Base-by-base conservation (phyloP, 2,888 invertebrate species). In the Perithous albicinctus region DNA sequence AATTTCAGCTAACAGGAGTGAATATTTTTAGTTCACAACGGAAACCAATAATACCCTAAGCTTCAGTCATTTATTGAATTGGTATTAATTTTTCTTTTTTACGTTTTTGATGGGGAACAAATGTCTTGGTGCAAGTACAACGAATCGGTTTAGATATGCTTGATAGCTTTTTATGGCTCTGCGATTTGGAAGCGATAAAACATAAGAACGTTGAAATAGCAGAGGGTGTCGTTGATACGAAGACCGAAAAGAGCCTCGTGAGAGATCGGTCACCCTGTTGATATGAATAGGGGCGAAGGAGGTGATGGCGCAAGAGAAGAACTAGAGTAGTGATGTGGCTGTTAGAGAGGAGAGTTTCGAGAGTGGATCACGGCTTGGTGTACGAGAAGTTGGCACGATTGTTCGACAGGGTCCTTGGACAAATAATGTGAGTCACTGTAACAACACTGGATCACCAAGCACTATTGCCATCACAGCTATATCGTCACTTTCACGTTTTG, bases 351-450 rank as follows among this genome's bases (percentile, higher is more conserved):
- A 69, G 46, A 75, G 72, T 74, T 76, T 76, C 61, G 66, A 78
- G 82, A 67, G 76, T 76, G 54, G 66, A 78, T 72, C 82, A 63
- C 56, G 64, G n/a, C 38, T 78, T 66, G 75, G 75, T 74, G 78
- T 61, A 67, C 59, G 74, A 74, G 20, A 64, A 78, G 70, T 78
- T 78, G 78, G 67, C 75, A 75, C 70, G 82, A 82, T 82, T 75
- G 75, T 76, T 70, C 59, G 80, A 77, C 56, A 85, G 88, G 89
- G 88, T 81, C 84, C 88, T 88, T 91, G 88, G 89, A 88, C 89
- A 91, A 91, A 91, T 90, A 92, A 73, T 54, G 89, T 91, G 91
- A 91, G 90, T 92, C 91, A 91, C 88, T 90, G 86, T 85, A 88
- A 90, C 90, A 91, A 91, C 90, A 90, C 32, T 23, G 78, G 76